phyloP scores from a whole-genome alignment of 2,888 invertebrate species.

The Megastigmus dorsalis region DNA sequence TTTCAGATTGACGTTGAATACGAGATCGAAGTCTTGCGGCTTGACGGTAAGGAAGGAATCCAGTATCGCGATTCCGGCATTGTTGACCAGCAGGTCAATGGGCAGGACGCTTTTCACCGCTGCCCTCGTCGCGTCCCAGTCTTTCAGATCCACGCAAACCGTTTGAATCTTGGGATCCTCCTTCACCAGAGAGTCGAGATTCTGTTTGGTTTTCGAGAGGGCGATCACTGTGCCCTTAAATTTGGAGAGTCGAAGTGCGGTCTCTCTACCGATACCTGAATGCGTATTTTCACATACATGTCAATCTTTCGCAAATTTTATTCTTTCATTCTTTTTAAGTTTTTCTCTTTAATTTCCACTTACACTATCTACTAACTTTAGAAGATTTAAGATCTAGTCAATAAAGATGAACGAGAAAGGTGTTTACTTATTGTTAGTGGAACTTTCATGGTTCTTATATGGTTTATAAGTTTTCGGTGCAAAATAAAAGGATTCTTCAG shows the following conservation, averaged over 20 bases:
- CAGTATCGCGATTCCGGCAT: conserved; percentile 86
- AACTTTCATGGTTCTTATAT: neutral
- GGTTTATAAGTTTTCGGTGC: too few relatives aligned
- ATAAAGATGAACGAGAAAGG: too few relatives aligned
- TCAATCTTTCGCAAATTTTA: neutral
- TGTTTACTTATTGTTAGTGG: too few relatives aligned
- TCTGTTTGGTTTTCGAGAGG: conserved; percentile 81
- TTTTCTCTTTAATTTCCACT: too few relatives aligned
- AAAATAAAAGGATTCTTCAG: too few relatives aligned
- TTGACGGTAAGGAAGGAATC: conserved; percentile 83
- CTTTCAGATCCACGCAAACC: conserved; percentile 82
- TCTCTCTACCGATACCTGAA: conserved; percentile 81
- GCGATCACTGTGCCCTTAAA: conserved; percentile 87
- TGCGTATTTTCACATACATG: neutral
- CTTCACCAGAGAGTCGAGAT: conserved; percentile 80
- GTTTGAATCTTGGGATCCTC: conserved; percentile 80
- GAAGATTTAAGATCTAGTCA: too few relatives aligned
- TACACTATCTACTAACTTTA: too few relatives aligned
- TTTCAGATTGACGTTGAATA: conserved; percentile 88
- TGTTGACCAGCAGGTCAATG: conserved; percentile 91
- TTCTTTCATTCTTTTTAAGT: too few relatives aligned
- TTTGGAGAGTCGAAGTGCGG: conserved; percentile 81
- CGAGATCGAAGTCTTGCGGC: conserved; percentile 81
- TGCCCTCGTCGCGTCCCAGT: conserved; percentile 84
- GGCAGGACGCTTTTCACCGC: conserved; percentile 78